Conservation (phyloP, 2,797 vertebrate species). For the Macrochelys suwanniensis region DNA sequence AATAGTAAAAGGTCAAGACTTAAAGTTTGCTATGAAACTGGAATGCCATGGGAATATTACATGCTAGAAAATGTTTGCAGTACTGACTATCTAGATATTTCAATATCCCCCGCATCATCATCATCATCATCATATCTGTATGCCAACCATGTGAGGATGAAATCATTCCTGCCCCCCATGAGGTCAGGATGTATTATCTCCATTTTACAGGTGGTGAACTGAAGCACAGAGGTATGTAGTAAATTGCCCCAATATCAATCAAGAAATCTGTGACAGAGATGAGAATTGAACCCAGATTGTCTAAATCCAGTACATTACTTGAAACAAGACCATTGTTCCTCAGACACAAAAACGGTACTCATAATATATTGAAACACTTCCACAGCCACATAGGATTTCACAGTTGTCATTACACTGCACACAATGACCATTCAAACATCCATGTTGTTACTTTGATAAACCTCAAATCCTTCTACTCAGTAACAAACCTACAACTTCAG, state of each 20-base stretch:
- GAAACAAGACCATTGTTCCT: neutral
- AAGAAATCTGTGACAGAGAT: neutral
- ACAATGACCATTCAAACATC: neutral
- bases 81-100: neutral
- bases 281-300: neutral
- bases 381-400: neutral
- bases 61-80: neutral
- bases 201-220: neutral
- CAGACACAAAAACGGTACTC: neutral
- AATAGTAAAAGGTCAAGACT: constrained; percentile 6
- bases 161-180: neutral
- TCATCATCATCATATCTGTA: neutral
- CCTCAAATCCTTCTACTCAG: neutral
- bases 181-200: neutral
- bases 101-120: neutral
- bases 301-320: neutral
- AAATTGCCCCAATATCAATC: neutral
- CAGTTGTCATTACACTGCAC: neutral
- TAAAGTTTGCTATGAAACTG: neutral
- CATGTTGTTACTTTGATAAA: neutral
- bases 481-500: neutral
- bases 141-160: neutral
- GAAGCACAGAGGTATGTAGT: neutral
- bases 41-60: neutral
- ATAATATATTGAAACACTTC: neutral